phyloP scores from a whole-genome alignment of 2,888 invertebrate genomes.

The Tyria jacobaeae region DNA sequence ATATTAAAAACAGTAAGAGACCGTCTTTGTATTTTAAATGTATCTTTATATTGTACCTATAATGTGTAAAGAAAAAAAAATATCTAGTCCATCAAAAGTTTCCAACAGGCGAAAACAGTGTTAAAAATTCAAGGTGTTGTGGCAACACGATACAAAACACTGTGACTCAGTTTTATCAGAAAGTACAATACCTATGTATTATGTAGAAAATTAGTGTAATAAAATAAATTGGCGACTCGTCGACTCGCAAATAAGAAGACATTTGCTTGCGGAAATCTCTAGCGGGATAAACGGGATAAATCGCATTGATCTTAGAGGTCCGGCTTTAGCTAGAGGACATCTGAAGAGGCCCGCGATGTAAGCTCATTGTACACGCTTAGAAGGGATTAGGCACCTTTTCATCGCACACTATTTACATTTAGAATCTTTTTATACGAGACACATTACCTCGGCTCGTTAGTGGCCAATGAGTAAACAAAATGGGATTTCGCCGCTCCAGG shows the following conservation, averaged over 20 bases:
- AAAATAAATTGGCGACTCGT: conserved; percentile 55
- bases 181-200: too few relatives aligned
- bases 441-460: conserved; percentile 64
- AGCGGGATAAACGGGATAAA: conserved; percentile 62
- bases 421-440: conserved; percentile 57
- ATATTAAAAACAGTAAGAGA: background rate
- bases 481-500: conserved; percentile 44
- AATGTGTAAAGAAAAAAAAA: too few relatives aligned
- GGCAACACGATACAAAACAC: conserved; percentile 25
- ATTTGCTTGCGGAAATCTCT: conserved; percentile 68
- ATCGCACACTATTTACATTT: conserved; percentile 78
- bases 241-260: conserved; percentile 60
- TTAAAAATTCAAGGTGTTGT: background rate
- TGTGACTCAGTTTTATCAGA: conserved; percentile 15
- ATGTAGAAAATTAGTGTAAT: conserved; percentile 47
- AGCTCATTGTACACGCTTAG: conserved; percentile 79
- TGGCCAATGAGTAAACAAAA: conserved; percentile 58
- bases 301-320: conserved; percentile 77
- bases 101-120: background rate
- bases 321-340: conserved; percentile 73
- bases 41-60: too few relatives aligned
- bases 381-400: conserved; percentile 81
- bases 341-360: conserved; percentile 68
- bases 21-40: too few relatives aligned
- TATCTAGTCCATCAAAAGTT: too few relatives aligned